Evolutionary conservation across 2,888 invertebrate genomes (phyloP), one percentile per base, ranked within the genome.

Genomic region (Trachelus stipa): DNA sequence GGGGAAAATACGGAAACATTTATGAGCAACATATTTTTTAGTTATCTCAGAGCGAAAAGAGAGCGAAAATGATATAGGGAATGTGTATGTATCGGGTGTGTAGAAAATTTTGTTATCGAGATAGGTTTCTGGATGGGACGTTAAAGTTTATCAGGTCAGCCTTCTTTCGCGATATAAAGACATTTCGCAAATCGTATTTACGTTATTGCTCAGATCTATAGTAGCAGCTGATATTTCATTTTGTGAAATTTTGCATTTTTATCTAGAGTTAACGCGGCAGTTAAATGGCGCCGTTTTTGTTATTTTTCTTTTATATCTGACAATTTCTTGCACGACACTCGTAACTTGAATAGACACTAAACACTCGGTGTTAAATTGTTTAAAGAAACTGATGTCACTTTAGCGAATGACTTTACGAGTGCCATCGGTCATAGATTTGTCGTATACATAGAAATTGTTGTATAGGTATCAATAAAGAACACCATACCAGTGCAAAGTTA

Each of bases 141-240:
- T 12, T 31, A 71, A 31, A 31, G 23, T 33, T 71, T 71, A 71
- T 71, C 71, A 12, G 71, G 12, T 56, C 33, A 23, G 71, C 12
- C 33, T 34, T 30, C 31, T 31, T 71, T 56, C 23, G 56, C 31
- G 71, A 11, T 33, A 71, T 71, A 23, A 71, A 71, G 34, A 31
- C 31, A 71, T 33, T 71, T 71, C 71, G 71, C 33, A 23, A 71
- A 71, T 71, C 31, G 34, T 71, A 71, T 71, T 71, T 71, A 71
- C 9, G 12, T 31, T 2, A 71, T 23, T 31, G 71, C 33, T 15
- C 2, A 56, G 56, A 23, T 56, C 23, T 56, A 56, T 56, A 23
- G 23, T 56, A 56, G 9, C 9, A 56, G 23, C 9, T 56, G 56
- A 56, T 56, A 56, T 56, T 56, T 23, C 9, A 23, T 2, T 56